Evolutionary conservation across 1,140 invertebrate genomes (phyloP).

Genomic region (Hirudo medicinalis): DNA sequence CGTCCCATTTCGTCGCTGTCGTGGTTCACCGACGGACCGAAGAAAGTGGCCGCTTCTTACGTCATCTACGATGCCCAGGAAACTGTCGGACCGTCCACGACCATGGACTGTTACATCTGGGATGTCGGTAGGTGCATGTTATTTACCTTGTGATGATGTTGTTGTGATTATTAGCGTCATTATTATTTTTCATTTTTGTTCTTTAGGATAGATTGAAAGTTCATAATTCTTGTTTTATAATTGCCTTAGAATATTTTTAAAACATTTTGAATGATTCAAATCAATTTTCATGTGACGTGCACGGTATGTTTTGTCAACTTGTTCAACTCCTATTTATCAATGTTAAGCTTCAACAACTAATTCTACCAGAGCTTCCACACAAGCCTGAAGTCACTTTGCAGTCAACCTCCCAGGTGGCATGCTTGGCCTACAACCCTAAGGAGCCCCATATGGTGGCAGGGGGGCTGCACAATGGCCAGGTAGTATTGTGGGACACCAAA

Average conservation of each 20-base stretch:
- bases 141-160: background rate
- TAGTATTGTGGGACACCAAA: conserved; percentile 41
- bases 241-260: too few relatives aligned
- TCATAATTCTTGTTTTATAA: background rate
- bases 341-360: too few relatives aligned
- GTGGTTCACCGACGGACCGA: conserved; percentile 70
- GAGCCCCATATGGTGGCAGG: conserved; percentile 72
- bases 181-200: background rate
- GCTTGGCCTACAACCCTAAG: conserved; percentile 82
- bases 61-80: conserved; percentile 68
- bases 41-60: conserved; percentile 69
- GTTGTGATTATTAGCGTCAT: background rate
- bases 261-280: too few relatives aligned
- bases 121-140: conserved; percentile 55
- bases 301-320: background rate
- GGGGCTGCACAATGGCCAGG: conserved; percentile 75
- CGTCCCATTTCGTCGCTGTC: conserved; percentile 69
- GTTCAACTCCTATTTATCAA: too few relatives aligned
- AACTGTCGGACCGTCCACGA: conserved; percentile 49
- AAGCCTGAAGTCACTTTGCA: conserved; percentile 64
- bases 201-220: too few relatives aligned
- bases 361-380: conserved; percentile 68
- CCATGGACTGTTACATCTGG: conserved; percentile 69
- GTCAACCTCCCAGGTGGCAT: conserved; percentile 57
- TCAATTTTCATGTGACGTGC: background rate